Percentiles rank a stretch among this genome's conserved stretches.
These are phyloP conservation scores for Diadegma fenestrale DNA, from an alignment of 2,888 invertebrate genomes.

Conservation along the genomic window DNA sequence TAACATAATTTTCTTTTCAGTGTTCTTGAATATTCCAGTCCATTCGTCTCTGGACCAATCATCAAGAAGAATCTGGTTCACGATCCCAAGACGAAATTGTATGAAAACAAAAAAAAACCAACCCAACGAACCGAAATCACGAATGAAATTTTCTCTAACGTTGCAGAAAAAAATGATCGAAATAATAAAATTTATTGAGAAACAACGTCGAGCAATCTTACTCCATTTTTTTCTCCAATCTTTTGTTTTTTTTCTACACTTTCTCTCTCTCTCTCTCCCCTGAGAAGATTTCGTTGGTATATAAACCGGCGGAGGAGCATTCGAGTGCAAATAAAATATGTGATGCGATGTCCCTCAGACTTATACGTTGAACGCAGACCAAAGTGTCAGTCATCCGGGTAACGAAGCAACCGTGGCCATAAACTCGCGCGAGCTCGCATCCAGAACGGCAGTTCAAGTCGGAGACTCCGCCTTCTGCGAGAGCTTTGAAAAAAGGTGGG, in stretches of 20 bases:
- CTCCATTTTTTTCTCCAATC: background rate
- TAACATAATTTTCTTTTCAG: too few relatives aligned
- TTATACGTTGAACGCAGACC: conserved; percentile 67
- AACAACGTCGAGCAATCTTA: background rate
- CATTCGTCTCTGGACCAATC: background rate
- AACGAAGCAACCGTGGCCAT: conserved; percentile 64
- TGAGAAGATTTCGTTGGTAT: conserved; percentile 38
- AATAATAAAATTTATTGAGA: background rate
- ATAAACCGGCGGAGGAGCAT: conserved; percentile 52
- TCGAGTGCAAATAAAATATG: conserved; percentile 70
- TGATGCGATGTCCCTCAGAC: conserved; percentile 69
- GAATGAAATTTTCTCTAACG: background rate
- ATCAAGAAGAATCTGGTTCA: background rate
- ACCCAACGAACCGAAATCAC: background rate
- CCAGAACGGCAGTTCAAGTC: conserved; percentile 56
- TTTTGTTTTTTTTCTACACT: conserved; percentile 23
- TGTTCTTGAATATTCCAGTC: background rate
- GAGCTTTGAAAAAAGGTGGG: conserved; percentile 46
- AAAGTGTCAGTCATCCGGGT: conserved; percentile 70
- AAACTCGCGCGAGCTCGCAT: conserved; percentile 34
- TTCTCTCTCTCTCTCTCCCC: conserved; percentile 3
- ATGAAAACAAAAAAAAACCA: background rate
- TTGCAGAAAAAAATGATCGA: background rate
- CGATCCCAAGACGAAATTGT: background rate
- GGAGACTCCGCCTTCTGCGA: background rate